phyloP scores from a whole-genome alignment of 2,113 vertebrate genomes.

The Anarhynchus alexandrinus region DNA sequence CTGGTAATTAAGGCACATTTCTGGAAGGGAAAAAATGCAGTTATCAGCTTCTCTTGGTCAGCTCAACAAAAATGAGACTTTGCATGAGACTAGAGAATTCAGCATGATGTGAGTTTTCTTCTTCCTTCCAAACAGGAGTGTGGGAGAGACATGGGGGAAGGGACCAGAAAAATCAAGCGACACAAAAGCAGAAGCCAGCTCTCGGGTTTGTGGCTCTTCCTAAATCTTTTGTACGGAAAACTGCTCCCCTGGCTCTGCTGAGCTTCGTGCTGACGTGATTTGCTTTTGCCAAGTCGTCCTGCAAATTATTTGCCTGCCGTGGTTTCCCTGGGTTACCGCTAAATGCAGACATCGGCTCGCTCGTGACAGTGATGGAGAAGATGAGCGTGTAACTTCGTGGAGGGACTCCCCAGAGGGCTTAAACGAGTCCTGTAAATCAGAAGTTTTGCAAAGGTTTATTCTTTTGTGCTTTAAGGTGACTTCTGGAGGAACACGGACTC shows the following conservation, averaged over 20 bases:
- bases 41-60: not conserved
- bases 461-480: not conserved
- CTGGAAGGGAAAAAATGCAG: not conserved
- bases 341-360: not conserved
- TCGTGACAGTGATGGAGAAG: not conserved
- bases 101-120: not conserved
- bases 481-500: not conserved
- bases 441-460: not conserved
- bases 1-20: not conserved
- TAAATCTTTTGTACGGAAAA: not conserved
- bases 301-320: not conserved
- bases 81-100: not conserved
- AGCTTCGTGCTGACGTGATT: not conserved
- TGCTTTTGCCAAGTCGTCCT: not conserved
- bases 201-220: not conserved
- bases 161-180: not conserved
- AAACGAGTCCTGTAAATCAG: not conserved
- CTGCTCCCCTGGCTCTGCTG: not conserved
- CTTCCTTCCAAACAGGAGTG: not conserved
- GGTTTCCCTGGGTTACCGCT: slow-evolving; percentile 46
- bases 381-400: not conserved
- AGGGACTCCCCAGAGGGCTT: not conserved
- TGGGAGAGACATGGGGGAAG: not conserved
- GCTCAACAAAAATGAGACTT: not conserved
- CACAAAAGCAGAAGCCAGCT: not conserved